Conservation (phyloP, 2,113 vertebrate genomes). For the Grallaria varia region DNA sequence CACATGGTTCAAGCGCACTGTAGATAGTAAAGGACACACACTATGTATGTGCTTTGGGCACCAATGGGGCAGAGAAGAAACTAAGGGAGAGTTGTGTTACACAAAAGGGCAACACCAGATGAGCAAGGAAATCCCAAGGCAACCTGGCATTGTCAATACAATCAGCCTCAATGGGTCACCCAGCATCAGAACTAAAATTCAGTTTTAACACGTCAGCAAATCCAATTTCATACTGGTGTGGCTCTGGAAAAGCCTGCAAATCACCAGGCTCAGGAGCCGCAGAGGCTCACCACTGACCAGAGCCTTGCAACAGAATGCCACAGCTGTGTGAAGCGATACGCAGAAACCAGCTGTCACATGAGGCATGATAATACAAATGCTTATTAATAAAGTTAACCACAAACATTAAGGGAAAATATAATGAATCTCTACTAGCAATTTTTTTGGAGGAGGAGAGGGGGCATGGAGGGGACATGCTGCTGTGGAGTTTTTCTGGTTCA, state of each 20-base stretch:
- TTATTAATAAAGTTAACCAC: background rate
- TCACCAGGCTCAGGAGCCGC: background rate
- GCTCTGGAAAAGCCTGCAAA: background rate
- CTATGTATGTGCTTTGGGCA: background rate
- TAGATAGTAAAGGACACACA: background rate
- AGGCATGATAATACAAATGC: background rate
- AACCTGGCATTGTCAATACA: background rate
- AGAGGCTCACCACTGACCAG: accelerated
- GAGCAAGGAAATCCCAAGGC: background rate
- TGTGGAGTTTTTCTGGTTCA: background rate
- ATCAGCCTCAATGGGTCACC: background rate
- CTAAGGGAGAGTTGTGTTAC: background rate
- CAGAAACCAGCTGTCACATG: background rate
- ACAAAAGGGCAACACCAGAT: background rate
- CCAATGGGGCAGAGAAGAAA: background rate
- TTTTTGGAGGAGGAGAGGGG: accelerated
- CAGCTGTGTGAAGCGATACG: background rate
- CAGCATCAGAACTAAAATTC: background rate
- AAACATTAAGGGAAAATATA: background rate
- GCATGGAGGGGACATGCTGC: background rate
- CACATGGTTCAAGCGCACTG: background rate
- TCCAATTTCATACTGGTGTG: background rate
- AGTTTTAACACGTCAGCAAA: background rate
- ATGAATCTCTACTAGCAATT: background rate
- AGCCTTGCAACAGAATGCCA: accelerated